Evolutionary conservation across 2,888 invertebrate species (phyloP), one percentile per base, ranked within the genome.

Genomic region (Automeris io): DNA sequence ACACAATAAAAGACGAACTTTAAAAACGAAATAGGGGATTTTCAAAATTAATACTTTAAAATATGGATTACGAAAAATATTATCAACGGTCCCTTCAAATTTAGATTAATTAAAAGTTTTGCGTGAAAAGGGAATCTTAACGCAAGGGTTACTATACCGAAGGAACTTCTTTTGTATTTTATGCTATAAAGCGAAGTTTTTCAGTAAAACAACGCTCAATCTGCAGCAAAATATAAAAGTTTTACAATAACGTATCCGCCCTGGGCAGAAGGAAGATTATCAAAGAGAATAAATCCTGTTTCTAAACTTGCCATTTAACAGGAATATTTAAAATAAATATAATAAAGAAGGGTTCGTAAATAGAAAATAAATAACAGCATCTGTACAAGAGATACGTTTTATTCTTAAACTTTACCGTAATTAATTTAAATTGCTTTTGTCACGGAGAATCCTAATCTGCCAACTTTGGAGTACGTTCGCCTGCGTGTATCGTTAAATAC

Each of bases 51-150:
- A 43, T 40, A 32, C 44, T 49, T 42, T 40, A 42, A 29, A 29
- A 29, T 16, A 16, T 16, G 16, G n/a, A 29, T n/a, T 29, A 29
- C 16, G 26, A 42, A 54, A 40, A 54, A 50, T 47, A 55, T 44
- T 50, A 47, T 54, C 48, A 53, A 46, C 47, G 47, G 54, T 57
- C 65, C 67, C 64, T 75, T 77, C 71, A 64, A 75, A 79, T 75
- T 69, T 72, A 71, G 65, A 79, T 80, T 83, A 81, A 85, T 83
- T 82, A 85, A 86, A 86, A 85, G 76, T 83, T 86, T 79, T 40
- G 51, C 61, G 58, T 67, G 61, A 61, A 74, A 74, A 75, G 71
- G 67, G 68, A 73, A 72, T 74, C 73, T 79, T 62, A 72, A 70
- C 63, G 70, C 78, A 78, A 75, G 80, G 82, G 79, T 77, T 80